phyloP scores from a whole-genome alignment of 1,140 invertebrate species.

The Acromyrmex echinatior region DNA sequence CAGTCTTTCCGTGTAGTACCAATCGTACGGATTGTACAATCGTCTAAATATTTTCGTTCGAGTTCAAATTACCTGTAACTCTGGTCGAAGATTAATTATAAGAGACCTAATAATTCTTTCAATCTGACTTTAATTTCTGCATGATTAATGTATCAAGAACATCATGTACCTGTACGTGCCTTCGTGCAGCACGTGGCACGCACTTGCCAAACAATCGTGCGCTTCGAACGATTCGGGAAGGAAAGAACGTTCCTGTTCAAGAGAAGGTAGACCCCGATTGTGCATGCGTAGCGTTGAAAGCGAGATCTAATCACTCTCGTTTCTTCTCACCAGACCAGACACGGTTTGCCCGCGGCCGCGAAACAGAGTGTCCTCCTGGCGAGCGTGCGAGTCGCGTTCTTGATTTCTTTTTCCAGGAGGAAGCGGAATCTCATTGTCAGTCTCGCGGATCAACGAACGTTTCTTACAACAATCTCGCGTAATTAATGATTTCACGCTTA shows the following conservation, averaged over 20 bases:
- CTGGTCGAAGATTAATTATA: background rate
- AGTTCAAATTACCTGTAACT: too few relatives aligned
- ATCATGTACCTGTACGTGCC: slow-evolving; percentile 3
- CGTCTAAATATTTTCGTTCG: too few relatives aligned
- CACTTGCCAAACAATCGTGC: slow-evolving; percentile 40
- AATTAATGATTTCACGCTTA: background rate
- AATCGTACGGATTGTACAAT: too few relatives aligned
- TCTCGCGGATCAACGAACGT: slow-evolving; percentile 1
- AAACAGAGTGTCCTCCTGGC: background rate
- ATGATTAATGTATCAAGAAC: background rate
- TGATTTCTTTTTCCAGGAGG: background rate
- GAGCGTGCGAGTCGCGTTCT: slow-evolving; percentile 8
- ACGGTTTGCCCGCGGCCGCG: too few relatives aligned
- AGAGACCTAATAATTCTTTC: background rate
- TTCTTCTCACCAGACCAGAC: slow-evolving; percentile 42
- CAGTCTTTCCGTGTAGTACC: too few relatives aligned
- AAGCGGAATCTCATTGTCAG: slow-evolving; percentile 15
- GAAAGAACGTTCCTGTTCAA: background rate
- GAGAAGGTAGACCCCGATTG: slow-evolving; percentile 1
- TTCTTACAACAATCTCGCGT: background rate
- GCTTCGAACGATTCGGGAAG: slow-evolving; percentile 33
- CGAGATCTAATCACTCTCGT: slow-evolving; percentile 58
- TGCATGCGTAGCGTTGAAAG: slow-evolving; percentile 41
- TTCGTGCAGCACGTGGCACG: background rate
- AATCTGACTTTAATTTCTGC: too few relatives aligned